phyloP scores from a whole-genome alignment of 2,113 vertebrate species.

The Syrrhaptes paradoxus region DNA sequence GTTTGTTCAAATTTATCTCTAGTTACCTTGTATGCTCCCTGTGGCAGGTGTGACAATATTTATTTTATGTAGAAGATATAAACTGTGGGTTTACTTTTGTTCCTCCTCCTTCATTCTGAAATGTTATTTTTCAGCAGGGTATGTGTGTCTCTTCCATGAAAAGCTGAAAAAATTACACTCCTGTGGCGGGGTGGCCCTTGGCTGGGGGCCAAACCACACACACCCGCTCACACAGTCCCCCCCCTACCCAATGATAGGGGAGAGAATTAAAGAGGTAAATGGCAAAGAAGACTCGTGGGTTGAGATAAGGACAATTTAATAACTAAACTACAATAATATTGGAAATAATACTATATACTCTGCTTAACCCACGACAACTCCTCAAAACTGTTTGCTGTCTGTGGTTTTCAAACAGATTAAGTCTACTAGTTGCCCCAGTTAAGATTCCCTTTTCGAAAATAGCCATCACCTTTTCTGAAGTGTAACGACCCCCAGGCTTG shows the following conservation, averaged over 20 bases:
- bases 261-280: no score
- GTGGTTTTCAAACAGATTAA: not conserved
- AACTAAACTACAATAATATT: no score
- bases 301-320: no score
- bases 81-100: not conserved
- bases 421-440: not conserved
- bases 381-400: not conserved
- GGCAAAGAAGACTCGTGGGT: no score
- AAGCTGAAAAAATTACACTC: not conserved
- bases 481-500: not conserved
- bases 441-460: not conserved
- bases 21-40: not conserved
- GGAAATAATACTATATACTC: no score
- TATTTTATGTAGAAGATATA: not conserved
- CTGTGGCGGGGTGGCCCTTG: no score
- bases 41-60: not conserved
- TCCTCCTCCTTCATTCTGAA: not conserved
- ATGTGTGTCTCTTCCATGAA: not conserved
- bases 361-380: no score
- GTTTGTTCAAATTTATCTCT: not conserved
- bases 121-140: not conserved
- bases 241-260: no score
- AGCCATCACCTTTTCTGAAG: not conserved
- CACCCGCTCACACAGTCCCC: no score
- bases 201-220: no score